These are phyloP conservation scores for Geodia barretti DNA, from an alignment of 37 sponge, comb jelly and placozoan species.

Conservation along the genomic window DNA sequence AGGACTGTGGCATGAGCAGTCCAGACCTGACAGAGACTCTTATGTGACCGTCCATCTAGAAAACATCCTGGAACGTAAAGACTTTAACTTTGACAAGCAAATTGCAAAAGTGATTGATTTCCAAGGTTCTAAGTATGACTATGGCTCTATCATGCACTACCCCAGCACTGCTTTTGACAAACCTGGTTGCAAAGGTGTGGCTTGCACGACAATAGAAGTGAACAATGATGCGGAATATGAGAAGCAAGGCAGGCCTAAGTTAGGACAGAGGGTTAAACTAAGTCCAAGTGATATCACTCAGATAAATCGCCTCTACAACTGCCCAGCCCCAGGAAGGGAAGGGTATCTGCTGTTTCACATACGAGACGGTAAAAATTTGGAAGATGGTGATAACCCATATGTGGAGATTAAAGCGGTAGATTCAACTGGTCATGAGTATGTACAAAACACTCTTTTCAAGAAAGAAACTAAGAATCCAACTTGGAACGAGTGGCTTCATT, in stretches of 20 bases:
- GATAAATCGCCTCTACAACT: neutral
- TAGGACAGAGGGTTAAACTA: neutral
- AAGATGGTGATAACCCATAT: neutral
- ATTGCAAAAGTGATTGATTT: neutral
- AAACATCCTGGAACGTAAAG: neutral
- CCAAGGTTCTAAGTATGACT: neutral
- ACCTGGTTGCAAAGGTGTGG: neutral
- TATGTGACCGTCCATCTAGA: slow-evolving; percentile 9
- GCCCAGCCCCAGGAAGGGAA: neutral
- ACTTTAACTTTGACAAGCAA: neutral
- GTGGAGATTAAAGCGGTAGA: too few species aligned
- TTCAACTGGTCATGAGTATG: too few species aligned
- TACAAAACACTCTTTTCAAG: too few species aligned
- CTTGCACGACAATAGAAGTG: neutral
- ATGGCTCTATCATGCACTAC: neutral
- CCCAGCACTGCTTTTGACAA: neutral
- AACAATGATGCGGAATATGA: neutral
- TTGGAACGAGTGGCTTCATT: too few species aligned
- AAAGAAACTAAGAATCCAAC: too few species aligned
- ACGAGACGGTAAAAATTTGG: neutral
- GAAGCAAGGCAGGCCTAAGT: neutral
- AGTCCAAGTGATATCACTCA: neutral
- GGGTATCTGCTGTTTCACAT: neutral
- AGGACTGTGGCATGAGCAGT: slow-evolving; percentile 65
- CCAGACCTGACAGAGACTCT: slow-evolving; percentile 58